Base-by-base conservation (phyloP, 2,113 vertebrate genomes). In the Trochalopteron elliotii region DNA sequence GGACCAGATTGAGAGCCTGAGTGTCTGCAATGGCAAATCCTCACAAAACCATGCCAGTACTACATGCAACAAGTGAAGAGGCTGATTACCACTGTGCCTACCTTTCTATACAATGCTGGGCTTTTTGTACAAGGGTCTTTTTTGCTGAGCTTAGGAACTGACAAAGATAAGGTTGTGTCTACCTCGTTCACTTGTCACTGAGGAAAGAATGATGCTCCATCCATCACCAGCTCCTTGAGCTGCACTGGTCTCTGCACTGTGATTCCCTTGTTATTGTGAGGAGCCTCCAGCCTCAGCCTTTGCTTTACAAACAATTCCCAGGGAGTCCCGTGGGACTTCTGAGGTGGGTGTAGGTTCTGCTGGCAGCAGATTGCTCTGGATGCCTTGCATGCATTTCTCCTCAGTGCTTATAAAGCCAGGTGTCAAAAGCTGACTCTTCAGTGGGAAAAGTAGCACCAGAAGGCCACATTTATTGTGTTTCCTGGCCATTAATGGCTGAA, bases 241-340 rank as follows among this genome's bases (percentile, higher is more conserved):
- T 59, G 64, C 78, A 47, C 37, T 30, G 86, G 5, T 15, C 70
- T 1, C 89, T 83, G 83, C 82, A 68, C 77, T 75, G 80, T 47
- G 3, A 30, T 88, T 57, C 88, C 55, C 82, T 78, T 79, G 53
- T 74, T 59, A n/a, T 76, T 91, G 83, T 71, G 72, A 94, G 69
- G 33, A 74, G 33, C 65, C 81, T 86, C 85, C 82, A 52, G 67
- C 70, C 80, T 74, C 84, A 56, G 59, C 93, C 88, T 89, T 89
- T 60, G 17, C 84, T 94, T 88, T 56, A 67, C 84, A 89, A 88
- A 92, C 77, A 78, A 67, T 69, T 74, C 94, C 76, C 45, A 80
- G 71, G 96, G 86, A 96, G 63, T 28, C 81, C 81, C 21, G 1
- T 25, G 83, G 65, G 86, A 55, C 35, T 59, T 13, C 57, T 18